Base-by-base conservation (phyloP, 53 echinoderm and acorn worm genomes). In the Paracentrotus lividus region DNA sequence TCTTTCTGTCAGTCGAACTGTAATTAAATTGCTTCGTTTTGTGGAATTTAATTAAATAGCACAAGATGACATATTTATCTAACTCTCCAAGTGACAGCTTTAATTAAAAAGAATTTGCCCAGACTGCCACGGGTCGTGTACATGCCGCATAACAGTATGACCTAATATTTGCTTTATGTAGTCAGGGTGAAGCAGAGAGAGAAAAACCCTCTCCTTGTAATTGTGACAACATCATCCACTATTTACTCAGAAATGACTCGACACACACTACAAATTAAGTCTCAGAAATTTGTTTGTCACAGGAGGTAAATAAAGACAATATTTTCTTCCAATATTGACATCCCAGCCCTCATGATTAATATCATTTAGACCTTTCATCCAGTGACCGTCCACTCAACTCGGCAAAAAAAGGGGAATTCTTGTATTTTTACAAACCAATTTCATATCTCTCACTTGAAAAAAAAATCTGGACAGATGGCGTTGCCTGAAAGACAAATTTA, bases 1-100 rank as follows among this genome's bases (percentile, higher is more conserved):
- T 78, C 57, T 92, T 78, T 92, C 81, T 69, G 75, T 68, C 91
- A 90, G 75, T 69, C 72, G 55, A 53, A 69, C 75, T 90, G 91
- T 90, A 90, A 92, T 92, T 78, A 92, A 78, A 78, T 92, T 92
- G 81, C 77, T 92, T 49, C 81, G 57, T 78, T 92, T 92, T 92
- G 91, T 49, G 91, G 91, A 92, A 78, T 92, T 92, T 92, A 92
- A 92, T 92, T 92, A 92, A 92, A 92, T 92, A 92, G 92, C 78
- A 92, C 78, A 78, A 78, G 92, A 77, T 92, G 92, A 78, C 81
- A 78, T 92, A 92, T 92, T 92, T 92, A 78, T 92, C 81, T 78
- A 56, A 92, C 92, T 78, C 92, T 92, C 59, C 42, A 78, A 77
- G 42, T 78, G 92, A 78, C 92, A 92, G 92, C 78, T 92, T 92